Base-by-base conservation (phyloP, 2,888 invertebrate genomes). In the Spisula subtruncata region DNA sequence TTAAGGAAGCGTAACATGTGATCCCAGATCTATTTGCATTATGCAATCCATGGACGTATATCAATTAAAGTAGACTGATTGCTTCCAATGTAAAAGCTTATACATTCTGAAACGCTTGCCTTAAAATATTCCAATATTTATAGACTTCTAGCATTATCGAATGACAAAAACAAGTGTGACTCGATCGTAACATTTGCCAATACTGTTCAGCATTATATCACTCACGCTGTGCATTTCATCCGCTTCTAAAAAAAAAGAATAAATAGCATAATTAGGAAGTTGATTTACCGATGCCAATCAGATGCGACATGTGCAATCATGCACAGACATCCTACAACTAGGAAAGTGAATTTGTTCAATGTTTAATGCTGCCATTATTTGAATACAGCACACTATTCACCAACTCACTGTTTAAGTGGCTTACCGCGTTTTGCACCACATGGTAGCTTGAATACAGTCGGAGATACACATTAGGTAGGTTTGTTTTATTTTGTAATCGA, bases 51-150 rank as follows among this genome's bases (percentile, higher is more conserved):
- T 18, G 35, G 75, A 32, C 0, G 32, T 75, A 75, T 75, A 75
- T 35, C 75, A 75, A 75, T 75, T 75, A 75, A 32, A 25, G 32
- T 14, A 2, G 35, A 12, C 75, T 75, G 75, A 75, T 75, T 75
- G 35, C 32, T 6, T 75, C 35, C 32, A 75, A 75, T 75, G 18
- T 18, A 16, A 32, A 32, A 29, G 29, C 75, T 75, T 32, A 75
- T 32, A 16, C 75, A 75, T 29, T 75, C 32, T 14, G 29, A 14
- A 18, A 75, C 32, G 32, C 18, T 75, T 35, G 29, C 29, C 29
- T 75, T 75, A 75, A 75, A 16, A 16, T 75, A 75, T 75, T 75
- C 75, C 75, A 35, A 35, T 35, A 75, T 35, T 35, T 75, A 75
- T 75, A 18, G 35, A 75, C 29, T 12, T 32, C 32, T 75, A 8